Conservation (phyloP, 2,797 vertebrate genomes). For the Babyrousa celebensis region DNA sequence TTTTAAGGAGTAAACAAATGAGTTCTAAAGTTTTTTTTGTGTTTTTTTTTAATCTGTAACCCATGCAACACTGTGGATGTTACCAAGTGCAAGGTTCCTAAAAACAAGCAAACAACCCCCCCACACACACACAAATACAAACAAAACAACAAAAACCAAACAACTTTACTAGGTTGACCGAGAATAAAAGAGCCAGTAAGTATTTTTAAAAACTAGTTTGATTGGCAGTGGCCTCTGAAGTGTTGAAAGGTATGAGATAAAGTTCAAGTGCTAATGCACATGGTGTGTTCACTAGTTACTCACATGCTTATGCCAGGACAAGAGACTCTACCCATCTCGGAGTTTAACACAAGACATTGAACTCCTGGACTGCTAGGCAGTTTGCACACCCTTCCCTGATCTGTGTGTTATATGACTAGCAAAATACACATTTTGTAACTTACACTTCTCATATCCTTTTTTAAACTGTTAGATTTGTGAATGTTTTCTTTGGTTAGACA, state of each 20-base stretch:
- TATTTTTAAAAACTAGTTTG: conserved; percentile 64
- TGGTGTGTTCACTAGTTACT: not conserved
- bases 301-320: not conserved
- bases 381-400: not conserved
- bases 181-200: not conserved
- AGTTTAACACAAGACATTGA: conserved; percentile 68
- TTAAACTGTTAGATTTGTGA: conserved; percentile 79
- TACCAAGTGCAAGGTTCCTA: not conserved
- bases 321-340: conserved; percentile 62
- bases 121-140: too few relatives aligned
- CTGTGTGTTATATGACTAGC: not conserved
- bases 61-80: not conserved
- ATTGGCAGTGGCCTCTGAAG: conserved; percentile 57
- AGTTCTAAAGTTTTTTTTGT: conserved; percentile 15
- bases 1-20: conserved; percentile 27
- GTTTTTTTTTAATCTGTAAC: not conserved
- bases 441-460: conserved; percentile 69
- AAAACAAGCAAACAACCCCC: too few relatives aligned
- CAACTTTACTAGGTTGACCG: not conserved
- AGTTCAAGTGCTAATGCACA: conserved; percentile 37
- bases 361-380: not conserved
- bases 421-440: conserved; percentile 61
- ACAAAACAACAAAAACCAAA: not conserved
- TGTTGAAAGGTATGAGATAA: conserved; percentile 66
- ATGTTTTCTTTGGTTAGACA: conserved; percentile 70